Percentiles rank a stretch among this genome's conserved stretches.
These are phyloP conservation scores for Araneus ventricosus DNA, from an alignment of 1,140 invertebrate species.

Conservation along the genomic window DNA sequence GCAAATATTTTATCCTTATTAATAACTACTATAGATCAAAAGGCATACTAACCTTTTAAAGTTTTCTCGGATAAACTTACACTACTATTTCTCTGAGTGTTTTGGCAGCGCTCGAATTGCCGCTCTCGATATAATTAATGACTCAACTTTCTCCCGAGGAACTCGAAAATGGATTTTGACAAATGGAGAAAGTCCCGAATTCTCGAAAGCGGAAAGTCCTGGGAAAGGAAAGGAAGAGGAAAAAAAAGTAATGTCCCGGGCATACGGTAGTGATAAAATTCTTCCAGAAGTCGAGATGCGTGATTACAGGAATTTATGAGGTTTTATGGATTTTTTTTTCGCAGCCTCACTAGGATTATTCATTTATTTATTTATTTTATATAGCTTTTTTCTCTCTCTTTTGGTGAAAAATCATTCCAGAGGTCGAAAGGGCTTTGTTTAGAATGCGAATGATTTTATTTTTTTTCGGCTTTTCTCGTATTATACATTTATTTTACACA, in stretches of 20 bases:
- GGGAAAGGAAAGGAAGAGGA: not conserved
- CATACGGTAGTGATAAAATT: slow-evolving; percentile 44
- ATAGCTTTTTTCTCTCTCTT: not conserved
- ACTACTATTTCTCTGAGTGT: too few species aligned
- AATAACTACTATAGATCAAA: too few species aligned
- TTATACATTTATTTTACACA: not conserved
- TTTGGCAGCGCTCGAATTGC: slow-evolving; percentile 12
- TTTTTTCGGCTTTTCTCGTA: too few species aligned
- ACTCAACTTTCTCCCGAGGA: slow-evolving; percentile 47
- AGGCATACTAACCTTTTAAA: too few species aligned
- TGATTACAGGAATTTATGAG: slow-evolving; percentile 56
- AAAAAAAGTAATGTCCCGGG: not conserved
- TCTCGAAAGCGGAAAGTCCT: not conserved
- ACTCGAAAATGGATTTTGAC: slow-evolving; percentile 57
- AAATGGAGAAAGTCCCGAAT: slow-evolving; percentile 47
- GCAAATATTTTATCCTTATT: too few species aligned
- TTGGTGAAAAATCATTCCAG: not conserved
- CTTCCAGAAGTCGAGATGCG: slow-evolving; percentile 48
- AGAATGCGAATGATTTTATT: not conserved
- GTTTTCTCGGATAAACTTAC: too few species aligned
- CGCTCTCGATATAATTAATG: slow-evolving; percentile 57
- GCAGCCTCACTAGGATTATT: not conserved
- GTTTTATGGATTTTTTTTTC: slow-evolving; percentile 15
- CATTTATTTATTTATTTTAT: not conserved
- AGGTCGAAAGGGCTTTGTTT: not conserved